Conservation (phyloP, 2,888 invertebrate genomes). For the Xestia rhomboidea region DNA sequence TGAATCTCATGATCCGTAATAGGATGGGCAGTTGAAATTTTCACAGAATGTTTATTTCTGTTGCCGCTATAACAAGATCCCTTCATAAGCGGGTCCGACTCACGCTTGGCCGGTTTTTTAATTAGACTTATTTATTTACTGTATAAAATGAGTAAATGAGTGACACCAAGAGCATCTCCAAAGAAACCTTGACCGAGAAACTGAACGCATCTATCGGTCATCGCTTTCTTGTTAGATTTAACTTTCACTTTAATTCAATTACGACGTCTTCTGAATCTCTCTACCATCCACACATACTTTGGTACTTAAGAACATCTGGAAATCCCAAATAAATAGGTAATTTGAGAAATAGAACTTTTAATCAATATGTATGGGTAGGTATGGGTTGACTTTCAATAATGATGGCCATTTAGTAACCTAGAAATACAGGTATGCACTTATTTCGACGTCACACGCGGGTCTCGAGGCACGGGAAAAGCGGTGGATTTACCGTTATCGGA, state of each 20-base stretch:
- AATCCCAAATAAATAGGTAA: not conserved
- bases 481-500: slow-evolving; percentile 84
- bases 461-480: slow-evolving; percentile 63
- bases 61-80: too few relatives aligned
- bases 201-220: slow-evolving; percentile 13
- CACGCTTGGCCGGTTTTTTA: not conserved
- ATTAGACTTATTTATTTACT: too few relatives aligned
- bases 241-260: slow-evolving; percentile 51
- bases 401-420: slow-evolving; percentile 52
- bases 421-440: slow-evolving; percentile 66
- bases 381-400: slow-evolving; percentile 1
- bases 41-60: too few relatives aligned
- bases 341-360: not conserved
- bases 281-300: not conserved
- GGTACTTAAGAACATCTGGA: not conserved
- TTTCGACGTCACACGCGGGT: slow-evolving; percentile 60
- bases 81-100: too few relatives aligned
- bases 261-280: not conserved
- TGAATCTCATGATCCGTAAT: too few relatives aligned
- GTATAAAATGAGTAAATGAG: not conserved
- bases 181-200: slow-evolving; percentile 49
- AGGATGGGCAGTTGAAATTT: too few relatives aligned
- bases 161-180: not conserved
- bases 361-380: not conserved
- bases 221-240: slow-evolving; percentile 31